Conservation (phyloP, 2,797 vertebrate species). For the Nyctibius grandis region DNA sequence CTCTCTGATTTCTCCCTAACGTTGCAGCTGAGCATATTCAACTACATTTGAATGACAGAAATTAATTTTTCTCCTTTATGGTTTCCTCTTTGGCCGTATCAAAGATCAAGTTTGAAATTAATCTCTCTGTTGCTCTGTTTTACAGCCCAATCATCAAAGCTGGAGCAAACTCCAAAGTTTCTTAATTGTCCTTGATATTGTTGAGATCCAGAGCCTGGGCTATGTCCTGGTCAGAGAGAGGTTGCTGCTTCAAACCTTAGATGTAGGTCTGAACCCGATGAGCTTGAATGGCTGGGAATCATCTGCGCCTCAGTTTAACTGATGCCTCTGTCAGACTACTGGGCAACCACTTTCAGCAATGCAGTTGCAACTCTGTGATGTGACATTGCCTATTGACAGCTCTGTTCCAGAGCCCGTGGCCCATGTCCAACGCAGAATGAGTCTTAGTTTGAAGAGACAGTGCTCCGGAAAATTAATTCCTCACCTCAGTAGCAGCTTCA, state of each 20-base stretch:
- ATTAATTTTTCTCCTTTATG: neutral
- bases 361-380: neutral
- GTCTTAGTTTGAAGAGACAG: neutral
- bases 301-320: neutral
- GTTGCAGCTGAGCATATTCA: conserved; percentile 40
- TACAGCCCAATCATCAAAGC: neutral
- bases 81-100: neutral
- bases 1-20: conserved; percentile 14
- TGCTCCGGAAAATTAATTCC: neutral
- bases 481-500: neutral
- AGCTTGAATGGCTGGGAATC: neutral
- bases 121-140: neutral
- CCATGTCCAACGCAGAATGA: neutral
- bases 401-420: neutral
- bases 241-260: neutral
- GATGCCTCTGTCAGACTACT: neutral
- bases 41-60: conserved; percentile 18
- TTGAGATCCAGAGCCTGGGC: neutral
- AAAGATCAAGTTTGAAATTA: neutral
- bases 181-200: neutral
- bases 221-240: neutral
- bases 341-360: neutral
- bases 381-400: neutral
- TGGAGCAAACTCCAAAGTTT: neutral
- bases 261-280: neutral